These are phyloP conservation scores for Lycorma delicatula DNA, from an alignment of 1,140 invertebrate genomes.

Conservation along the genomic window DNA sequence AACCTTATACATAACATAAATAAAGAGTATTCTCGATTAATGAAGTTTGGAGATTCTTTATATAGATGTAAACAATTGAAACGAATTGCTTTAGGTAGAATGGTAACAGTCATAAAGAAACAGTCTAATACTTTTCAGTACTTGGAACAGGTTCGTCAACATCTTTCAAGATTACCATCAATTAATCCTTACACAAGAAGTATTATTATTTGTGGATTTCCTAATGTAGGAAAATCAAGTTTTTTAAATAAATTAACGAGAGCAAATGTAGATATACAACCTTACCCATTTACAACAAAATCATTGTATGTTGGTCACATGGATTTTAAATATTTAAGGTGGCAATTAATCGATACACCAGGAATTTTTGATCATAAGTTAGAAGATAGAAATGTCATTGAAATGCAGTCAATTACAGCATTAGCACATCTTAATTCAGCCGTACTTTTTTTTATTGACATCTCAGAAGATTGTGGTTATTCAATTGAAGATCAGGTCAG, in stretches of 20 bases:
- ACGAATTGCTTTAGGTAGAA: conserved; percentile 87
- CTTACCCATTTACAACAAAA: conserved; percentile 98
- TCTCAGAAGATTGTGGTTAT: conserved; percentile 94
- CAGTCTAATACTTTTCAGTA: conserved; percentile 93
- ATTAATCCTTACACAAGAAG: conserved; percentile 98
- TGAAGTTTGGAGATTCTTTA: conserved; percentile 95
- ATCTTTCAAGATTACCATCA: conserved; percentile 90
- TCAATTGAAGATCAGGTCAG: conserved; percentile 79
- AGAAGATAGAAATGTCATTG: conserved; percentile 94
- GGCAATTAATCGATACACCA: conserved; percentile 97
- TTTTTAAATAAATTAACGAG: conserved; percentile 95
- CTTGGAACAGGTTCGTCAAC: conserved; percentile 94
- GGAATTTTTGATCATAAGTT: conserved; percentile 96
- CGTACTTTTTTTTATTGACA: conserved; percentile 89
- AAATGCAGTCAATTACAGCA: conserved; percentile 98
- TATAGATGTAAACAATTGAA: conserved; percentile 97
- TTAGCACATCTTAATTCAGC: conserved; percentile 90
- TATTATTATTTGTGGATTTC: conserved; percentile 95
- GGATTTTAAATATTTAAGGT: conserved; percentile 94
- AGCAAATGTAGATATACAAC: conserved; percentile 98
- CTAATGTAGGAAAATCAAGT: conserved; percentile 98
- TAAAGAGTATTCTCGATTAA: conserved; percentile 86
- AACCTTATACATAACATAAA: conserved; percentile 95
- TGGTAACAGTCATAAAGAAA: conserved; percentile 95
- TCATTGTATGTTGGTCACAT: conserved; percentile 97